Conservation (phyloP, 2,888 invertebrate genomes). For the Drosophila anomelani region DNA sequence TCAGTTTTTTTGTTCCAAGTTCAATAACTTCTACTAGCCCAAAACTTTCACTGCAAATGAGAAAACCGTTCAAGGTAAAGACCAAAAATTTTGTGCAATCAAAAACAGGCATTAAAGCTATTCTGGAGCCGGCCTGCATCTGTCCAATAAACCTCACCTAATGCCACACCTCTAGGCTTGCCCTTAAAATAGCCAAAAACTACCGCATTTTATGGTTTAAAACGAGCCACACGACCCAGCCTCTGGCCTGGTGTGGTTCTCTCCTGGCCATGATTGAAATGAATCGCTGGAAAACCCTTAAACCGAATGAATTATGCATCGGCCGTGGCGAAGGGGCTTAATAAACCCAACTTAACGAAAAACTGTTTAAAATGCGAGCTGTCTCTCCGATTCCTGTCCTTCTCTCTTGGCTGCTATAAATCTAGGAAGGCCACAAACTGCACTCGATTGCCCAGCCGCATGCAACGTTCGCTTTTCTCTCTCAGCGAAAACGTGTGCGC, state of each 20-base stretch:
- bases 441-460: constrained; percentile 72
- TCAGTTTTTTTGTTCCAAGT: not conserved
- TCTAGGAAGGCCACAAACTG: constrained; percentile 62
- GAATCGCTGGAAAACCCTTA: constrained; percentile 60
- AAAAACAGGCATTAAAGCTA: constrained; percentile 6
- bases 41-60: constrained; percentile 12
- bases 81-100: constrained; percentile 8
- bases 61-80: constrained; percentile 22
- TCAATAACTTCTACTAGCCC: not conserved
- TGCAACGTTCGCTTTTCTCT: constrained; percentile 55
- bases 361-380: constrained; percentile 74
- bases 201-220: constrained; percentile 41
- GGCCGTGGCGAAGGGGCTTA: constrained; percentile 49
- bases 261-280: constrained; percentile 32
- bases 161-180: constrained; percentile 15
- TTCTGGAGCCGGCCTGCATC: constrained; percentile 19
- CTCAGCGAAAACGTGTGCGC: constrained; percentile 69
- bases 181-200: constrained; percentile 34
- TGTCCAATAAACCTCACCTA: constrained; percentile 40
- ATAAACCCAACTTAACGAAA: constrained; percentile 67
- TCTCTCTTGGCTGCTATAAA: constrained; percentile 61
- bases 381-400: constrained; percentile 18
- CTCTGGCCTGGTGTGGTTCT: not conserved
- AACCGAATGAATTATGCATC: constrained; percentile 71
- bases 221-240: constrained; percentile 20